These are phyloP conservation scores for Gobionotothen gibberifrons DNA, from an alignment of 2,797 vertebrate genomes.

Conservation along the genomic window DNA sequence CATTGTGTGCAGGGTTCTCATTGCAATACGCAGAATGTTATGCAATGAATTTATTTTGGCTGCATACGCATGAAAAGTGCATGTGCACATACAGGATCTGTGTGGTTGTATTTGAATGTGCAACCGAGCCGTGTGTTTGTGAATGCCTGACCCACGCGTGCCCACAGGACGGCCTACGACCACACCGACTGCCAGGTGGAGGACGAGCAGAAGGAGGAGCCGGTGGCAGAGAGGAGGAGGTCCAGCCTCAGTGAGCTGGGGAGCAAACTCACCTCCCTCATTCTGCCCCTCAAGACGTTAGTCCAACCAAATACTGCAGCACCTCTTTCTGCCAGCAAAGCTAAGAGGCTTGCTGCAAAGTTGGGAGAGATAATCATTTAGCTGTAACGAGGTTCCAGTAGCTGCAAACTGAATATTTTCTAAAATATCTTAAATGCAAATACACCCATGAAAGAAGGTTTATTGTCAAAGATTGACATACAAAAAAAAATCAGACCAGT, in stretches of 20 bases:
- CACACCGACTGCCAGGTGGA: conserved; percentile 69
- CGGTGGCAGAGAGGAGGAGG: conserved; percentile 77
- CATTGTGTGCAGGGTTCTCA: not conserved
- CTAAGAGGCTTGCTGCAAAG: conserved; percentile 33
- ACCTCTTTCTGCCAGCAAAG: conserved; percentile 46
- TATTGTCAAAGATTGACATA: too few species aligned
- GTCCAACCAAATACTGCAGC: conserved; percentile 64
- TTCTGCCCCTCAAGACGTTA: conserved; percentile 84
- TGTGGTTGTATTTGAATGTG: conserved; percentile 45
- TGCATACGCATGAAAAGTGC: conserved; percentile 51
- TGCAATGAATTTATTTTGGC: conserved; percentile 5
- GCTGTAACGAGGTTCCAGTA: conserved; percentile 47
- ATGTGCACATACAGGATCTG: conserved; percentile 25
- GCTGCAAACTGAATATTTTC: not conserved
- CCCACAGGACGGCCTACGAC: conserved; percentile 69
- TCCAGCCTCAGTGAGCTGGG: conserved; percentile 89
- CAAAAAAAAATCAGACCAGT: too few species aligned
- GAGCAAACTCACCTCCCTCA: conserved; percentile 79
- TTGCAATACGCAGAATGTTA: conserved; percentile 12
- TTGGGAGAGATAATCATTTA: conserved; percentile 65
- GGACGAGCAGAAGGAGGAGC: conserved; percentile 73
- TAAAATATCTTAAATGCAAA: not conserved
- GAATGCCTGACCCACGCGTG: conserved; percentile 64
- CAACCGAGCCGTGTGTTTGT: conserved; percentile 58
- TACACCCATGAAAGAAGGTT: too few species aligned